These are phyloP conservation scores for Pseudochirops corinnae DNA, from an alignment of 2,797 vertebrate species.

Conservation along the genomic window DNA sequence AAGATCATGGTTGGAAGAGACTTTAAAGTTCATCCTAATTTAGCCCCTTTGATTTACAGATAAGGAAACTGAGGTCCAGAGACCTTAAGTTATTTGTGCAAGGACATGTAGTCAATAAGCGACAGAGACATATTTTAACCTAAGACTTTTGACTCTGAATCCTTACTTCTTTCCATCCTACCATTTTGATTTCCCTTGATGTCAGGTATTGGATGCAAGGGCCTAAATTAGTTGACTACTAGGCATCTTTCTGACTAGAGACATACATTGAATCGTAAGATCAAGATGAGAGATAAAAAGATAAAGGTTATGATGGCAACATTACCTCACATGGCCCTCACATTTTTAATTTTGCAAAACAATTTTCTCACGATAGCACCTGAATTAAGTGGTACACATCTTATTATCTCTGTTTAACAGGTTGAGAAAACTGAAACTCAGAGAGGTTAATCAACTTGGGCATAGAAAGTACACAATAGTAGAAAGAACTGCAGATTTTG, in stretches of 20 bases:
- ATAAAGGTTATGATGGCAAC: background rate
- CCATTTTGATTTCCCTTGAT: background rate
- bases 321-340: background rate
- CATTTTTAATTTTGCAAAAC: background rate
- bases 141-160: background rate
- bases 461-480: background rate
- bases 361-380: background rate
- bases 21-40: background rate
- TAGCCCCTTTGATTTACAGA: background rate
- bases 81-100: background rate
- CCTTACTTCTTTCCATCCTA: background rate
- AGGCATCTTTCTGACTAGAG: background rate
- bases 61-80: background rate
- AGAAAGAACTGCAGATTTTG: background rate
- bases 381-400: background rate
- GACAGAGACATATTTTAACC: background rate
- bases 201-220: background rate
- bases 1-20: background rate
- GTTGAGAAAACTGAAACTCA: background rate
- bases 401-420: background rate
- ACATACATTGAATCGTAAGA: background rate
- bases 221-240: background rate
- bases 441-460: background rate
- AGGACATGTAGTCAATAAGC: background rate
- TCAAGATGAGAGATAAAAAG: background rate